Base-by-base conservation (phyloP, 2,797 vertebrate species). In the Lithobates sylvaticus region DNA sequence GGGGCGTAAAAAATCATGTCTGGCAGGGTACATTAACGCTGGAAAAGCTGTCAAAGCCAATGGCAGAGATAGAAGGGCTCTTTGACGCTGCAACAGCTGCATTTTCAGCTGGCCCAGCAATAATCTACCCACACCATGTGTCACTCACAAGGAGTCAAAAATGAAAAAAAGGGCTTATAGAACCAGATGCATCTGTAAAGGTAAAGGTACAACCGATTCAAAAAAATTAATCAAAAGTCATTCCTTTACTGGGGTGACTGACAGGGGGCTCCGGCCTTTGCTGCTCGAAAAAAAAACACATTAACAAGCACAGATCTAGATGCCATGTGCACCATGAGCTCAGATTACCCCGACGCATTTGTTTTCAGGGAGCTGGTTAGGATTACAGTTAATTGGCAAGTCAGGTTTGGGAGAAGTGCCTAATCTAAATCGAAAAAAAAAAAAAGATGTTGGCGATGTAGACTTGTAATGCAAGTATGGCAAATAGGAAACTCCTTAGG, bases 1-100 rank as follows among this genome's bases (percentile, higher is more conserved):
- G 13, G 13, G 42, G 36, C 23, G 58, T 76, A 78, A 69, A 69
- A 61, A 74, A 39, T 76, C 10, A 69, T 58, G 58, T 71, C 76
- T 84, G 42, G 36, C 70, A 18, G 39, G 23, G 71, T 13, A 69
- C 23, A 68, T 72, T 77, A 65, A 23, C 39, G 76, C 32, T 32
- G 1, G 76, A 26, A 65, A 27, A 79, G 73, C 39, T 29, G 64
- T 86, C 74, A 78, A 21, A 47, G 58, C 61, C 39, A 27, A 12
- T 70, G 54, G 58, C n/a, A 26, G 29, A 44, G 5, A 50, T n/a
- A 76, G 5, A 50, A 32, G 16, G 34, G 27, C 13, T 39, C 10
- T 82, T 39, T 13, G 32, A 64, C 36, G 23, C 23, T 27, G 26
- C 42, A 26, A 29, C 65, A 67, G 65, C 65, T 67, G 65, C 61